phyloP scores from a whole-genome alignment of 2,113 vertebrate species.

The Beaufortia kweichowensis region DNA sequence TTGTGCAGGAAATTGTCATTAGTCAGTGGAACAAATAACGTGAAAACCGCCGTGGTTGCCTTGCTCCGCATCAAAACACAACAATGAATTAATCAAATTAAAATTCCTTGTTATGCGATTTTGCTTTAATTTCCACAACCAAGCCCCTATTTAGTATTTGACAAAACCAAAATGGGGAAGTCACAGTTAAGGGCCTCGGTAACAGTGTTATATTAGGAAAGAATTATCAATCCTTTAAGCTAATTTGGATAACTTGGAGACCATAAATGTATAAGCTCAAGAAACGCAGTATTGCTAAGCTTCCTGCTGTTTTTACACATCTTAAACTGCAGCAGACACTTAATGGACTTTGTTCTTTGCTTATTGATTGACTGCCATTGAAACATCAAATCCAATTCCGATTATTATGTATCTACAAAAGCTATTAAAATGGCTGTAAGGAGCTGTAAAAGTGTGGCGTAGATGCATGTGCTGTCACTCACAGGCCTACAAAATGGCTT shows the following conservation, averaged over 20 bases:
- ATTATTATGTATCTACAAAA: conserved; percentile 78
- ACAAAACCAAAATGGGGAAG: conserved; percentile 75
- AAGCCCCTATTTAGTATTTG: conserved; percentile 76
- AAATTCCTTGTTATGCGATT: conserved; percentile 82
- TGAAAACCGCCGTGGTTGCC: conserved; percentile 77
- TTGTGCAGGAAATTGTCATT: conserved; percentile 84
- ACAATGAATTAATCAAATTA: conserved; percentile 87
- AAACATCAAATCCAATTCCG: conserved; percentile 75
- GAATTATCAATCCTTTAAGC: conserved; percentile 85
- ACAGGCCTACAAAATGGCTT: neutral
- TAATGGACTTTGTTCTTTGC: conserved; percentile 75
- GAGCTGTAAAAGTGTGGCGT: conserved; percentile 4
- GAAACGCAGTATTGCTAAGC: conserved; percentile 74
- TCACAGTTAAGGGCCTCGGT: conserved; percentile 79
- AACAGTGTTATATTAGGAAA: conserved; percentile 82
- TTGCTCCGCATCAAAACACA: conserved; percentile 78
- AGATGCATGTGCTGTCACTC: neutral
- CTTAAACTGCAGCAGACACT: conserved; percentile 72
- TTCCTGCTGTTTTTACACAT: conserved; percentile 70
- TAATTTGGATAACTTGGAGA: conserved; percentile 81
- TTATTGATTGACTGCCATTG: conserved; percentile 75
- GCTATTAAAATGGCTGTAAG: conserved; percentile 66
- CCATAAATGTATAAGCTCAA: conserved; percentile 74
- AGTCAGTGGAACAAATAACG: conserved; percentile 84
- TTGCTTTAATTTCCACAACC: conserved; percentile 83